phyloP scores from a whole-genome alignment of 2,797 vertebrate genomes.

The Lepilemur ruficaudatus region DNA sequence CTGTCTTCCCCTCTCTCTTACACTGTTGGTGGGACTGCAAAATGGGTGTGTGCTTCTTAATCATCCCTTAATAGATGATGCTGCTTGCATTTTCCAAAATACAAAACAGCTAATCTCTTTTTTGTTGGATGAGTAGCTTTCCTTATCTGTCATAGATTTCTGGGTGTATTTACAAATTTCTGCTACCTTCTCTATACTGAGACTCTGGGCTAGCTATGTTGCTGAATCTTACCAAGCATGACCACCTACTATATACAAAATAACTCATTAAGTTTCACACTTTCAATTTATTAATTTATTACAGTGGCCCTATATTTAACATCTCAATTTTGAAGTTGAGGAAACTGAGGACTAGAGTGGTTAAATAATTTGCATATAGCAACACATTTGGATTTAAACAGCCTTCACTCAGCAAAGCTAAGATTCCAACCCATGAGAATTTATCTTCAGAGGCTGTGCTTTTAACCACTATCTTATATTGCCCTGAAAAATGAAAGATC shows the following conservation, averaged over 20 bases:
- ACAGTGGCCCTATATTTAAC: neutral
- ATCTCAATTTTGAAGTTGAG: neutral
- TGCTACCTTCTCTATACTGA: neutral
- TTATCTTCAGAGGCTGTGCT: neutral
- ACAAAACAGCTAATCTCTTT: neutral
- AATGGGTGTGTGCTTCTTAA: neutral
- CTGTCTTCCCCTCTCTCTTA: no score
- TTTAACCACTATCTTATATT: neutral
- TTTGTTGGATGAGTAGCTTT: neutral
- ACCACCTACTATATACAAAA: neutral
- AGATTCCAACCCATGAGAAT: neutral
- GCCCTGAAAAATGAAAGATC: neutral
- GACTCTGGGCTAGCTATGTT: neutral
- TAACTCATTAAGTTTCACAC: neutral
- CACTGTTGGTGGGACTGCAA: no score
- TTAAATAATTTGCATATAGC: neutral
- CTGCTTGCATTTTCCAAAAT: neutral
- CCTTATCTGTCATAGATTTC: neutral
- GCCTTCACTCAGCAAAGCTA: neutral
- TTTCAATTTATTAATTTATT: neutral
- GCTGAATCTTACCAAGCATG: neutral
- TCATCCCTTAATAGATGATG: neutral
- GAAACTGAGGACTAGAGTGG: neutral
- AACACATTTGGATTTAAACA: neutral
- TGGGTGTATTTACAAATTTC: neutral